A percentile compares a stretch with the other conserved stretches of the same genome.
phyloP scores from a whole-genome alignment of 2,113 vertebrate species.

The Osmerus eperlanus region DNA sequence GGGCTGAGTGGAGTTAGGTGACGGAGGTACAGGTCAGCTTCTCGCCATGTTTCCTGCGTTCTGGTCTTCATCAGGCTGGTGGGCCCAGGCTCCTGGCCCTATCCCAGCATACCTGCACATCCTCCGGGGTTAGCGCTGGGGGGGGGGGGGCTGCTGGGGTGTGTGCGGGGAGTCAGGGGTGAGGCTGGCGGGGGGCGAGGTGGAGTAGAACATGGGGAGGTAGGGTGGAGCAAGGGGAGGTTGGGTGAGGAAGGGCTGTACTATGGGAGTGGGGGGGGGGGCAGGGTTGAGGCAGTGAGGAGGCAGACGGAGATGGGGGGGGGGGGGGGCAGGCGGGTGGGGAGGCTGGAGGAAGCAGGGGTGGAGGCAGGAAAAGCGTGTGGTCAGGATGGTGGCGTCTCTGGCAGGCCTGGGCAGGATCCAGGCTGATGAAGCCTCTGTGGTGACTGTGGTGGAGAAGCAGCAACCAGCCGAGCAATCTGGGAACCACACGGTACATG shows the following conservation, averaged over 20 bases:
- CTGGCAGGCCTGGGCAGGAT: constrained; percentile 67
- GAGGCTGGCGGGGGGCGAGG: neutral
- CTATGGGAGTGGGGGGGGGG: constrained; percentile 23
- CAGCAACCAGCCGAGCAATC: constrained; percentile 53
- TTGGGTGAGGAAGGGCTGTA: neutral
- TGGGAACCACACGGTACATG: constrained; percentile 64
- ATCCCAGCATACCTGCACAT: constrained; percentile 56
- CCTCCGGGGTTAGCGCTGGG: neutral
- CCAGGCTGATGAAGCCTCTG: constrained; percentile 69
- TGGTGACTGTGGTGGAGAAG: constrained; percentile 65
- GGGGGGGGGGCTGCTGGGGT: neutral
- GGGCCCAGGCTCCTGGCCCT: constrained; percentile 6
- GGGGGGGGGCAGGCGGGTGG: neutral
- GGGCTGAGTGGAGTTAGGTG: neutral
- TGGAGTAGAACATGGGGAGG: neutral
- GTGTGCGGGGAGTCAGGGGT: neutral
- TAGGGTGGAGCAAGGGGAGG: neutral
- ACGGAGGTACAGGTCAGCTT: neutral
- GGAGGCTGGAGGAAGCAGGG: neutral
- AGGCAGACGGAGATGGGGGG: neutral
- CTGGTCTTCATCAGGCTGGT: constrained; percentile 48
- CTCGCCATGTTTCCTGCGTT: constrained; percentile 44
- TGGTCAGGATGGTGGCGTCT: constrained; percentile 65
- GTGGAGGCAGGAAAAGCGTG: constrained; percentile 21
- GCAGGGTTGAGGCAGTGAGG: too few species aligned